Base-by-base conservation (phyloP, 1,140 invertebrate species). In the Formica selysi region DNA sequence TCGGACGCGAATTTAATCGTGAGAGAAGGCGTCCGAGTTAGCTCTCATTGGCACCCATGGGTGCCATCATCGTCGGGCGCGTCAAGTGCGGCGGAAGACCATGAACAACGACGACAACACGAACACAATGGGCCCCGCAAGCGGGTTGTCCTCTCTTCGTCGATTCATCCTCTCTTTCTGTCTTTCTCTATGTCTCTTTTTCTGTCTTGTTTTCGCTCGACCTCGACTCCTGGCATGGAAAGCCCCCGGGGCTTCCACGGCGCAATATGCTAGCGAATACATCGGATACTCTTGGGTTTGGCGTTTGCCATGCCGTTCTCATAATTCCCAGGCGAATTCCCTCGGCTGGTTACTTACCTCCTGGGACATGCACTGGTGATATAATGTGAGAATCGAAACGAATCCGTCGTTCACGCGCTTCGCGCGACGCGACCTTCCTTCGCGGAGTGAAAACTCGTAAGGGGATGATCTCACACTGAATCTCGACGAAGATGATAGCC, bases 381-480 rank as follows among this genome's bases (percentile, higher is more conserved):
- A 92, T 94, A 95, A 95, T 93, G 94, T 95, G 94, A 94, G 94
- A 95, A 95, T 92, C 89, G 86, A 81, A 76, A 90, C 68, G 86
- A 85, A 78, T 79, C 73, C 41, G 57, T 76, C 76, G 81, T 48
- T 68, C 67, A 73, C 67, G 84, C 87, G 79, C 74, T 54, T 44
- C 73, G 76, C 65, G 80, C 54, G 62, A 38, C 61, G 7, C 41
- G 13, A 76, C 22, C 54, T 19, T 51, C 5, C 32, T 26, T 8
- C 26, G 61, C 76, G n/a, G 11, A 0, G n/a, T n/a, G 16, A 51
- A 51, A 1, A 51, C 22, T n/a, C 61, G 62, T 51, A 51, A 48
- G 19, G 11, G 71, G 11, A 36, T 13, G 22, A 16, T 76, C 19
- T 36, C 54, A 36, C n/a, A 4, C 10, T n/a, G 62, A 68, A 68